Percentiles rank a stretch among this genome's conserved stretches.
phyloP scores from a whole-genome alignment of 2,888 invertebrate species.

The Hyles lineata region DNA sequence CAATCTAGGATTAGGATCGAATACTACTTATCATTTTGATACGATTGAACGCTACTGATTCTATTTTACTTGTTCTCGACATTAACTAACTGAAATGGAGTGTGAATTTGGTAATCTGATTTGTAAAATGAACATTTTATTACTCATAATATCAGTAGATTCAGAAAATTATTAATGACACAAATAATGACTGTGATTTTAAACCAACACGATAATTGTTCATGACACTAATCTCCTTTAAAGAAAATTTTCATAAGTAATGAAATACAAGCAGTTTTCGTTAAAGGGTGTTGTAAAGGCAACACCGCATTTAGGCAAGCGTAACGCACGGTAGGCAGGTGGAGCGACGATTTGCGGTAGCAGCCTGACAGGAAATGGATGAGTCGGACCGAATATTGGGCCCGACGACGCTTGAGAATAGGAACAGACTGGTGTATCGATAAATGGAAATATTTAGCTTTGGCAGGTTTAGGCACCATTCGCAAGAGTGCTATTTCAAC shows the following conservation, averaged over 20 bases:
- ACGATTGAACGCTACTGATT: too few relatives aligned
- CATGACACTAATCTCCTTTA: neutral
- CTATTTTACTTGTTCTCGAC: too few relatives aligned
- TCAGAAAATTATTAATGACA: too few relatives aligned
- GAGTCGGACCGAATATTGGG: neutral
- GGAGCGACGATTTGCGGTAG: conserved; percentile 19
- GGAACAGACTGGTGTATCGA: neutral
- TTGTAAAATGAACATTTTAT: too few relatives aligned
- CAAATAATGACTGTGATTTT: too few relatives aligned
- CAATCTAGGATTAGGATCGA: too few relatives aligned
- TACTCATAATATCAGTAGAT: too few relatives aligned
- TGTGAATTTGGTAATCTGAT: too few relatives aligned
- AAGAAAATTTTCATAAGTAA: neutral
- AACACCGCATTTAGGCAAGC: conserved; percentile 2
- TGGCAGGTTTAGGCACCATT: neutral
- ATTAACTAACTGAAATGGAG: too few relatives aligned
- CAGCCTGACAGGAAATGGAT: conserved; percentile 11
- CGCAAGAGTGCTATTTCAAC: too few relatives aligned
- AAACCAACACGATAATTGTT: too few relatives aligned
- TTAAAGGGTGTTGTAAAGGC: neutral
- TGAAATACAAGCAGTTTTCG: neutral
- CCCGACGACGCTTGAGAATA: neutral
- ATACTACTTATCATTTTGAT: too few relatives aligned
- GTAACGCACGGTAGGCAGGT: conserved; percentile 6
- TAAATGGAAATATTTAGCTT: neutral